Evolutionary conservation across 2,888 invertebrate species (phyloP).

Genomic region (Notocelia uddmanniana): DNA sequence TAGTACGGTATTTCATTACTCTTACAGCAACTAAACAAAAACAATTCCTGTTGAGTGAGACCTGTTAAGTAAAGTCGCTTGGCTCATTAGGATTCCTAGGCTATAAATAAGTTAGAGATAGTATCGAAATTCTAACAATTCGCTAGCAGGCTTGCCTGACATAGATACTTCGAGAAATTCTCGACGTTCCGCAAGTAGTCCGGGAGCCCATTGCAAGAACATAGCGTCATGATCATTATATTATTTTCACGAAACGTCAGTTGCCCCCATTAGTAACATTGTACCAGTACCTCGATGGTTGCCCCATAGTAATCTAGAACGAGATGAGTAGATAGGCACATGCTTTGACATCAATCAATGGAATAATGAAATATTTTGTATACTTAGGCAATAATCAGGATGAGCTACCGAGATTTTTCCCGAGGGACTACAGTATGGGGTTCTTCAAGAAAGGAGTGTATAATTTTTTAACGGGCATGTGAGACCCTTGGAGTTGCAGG

Average conservation of each 20-base stretch:
- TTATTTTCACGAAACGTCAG: not conserved
- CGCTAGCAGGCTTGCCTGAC: constrained; percentile 34
- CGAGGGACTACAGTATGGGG: no score
- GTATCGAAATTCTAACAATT: constrained; percentile 33
- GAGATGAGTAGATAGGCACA: no score
- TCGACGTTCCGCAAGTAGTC: constrained; percentile 16
- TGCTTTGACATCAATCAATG: no score
- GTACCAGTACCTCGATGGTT: no score
- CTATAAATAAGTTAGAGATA: constrained; percentile 36
- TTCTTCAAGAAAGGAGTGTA: no score
- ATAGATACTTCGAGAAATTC: constrained; percentile 35
- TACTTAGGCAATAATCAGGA: not conserved
- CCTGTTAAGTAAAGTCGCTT: constrained; percentile 4
- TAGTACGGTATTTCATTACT: no score
- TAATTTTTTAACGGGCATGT: no score
- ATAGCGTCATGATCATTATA: not conserved
- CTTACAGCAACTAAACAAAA: not conserved
- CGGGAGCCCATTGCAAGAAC: constrained; percentile 6
- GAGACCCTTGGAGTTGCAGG: no score
- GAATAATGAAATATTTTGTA: no score
- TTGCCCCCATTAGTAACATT: not conserved
- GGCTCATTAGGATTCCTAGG: constrained; percentile 31
- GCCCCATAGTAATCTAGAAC: no score
- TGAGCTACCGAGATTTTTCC: no score
- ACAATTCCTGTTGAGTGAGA: constrained; percentile 6